Percentiles rank a stretch among this genome's conserved stretches.
Conservation (phyloP, 1,140 invertebrate genomes). For the Caenorhabditis latens region DNA sequence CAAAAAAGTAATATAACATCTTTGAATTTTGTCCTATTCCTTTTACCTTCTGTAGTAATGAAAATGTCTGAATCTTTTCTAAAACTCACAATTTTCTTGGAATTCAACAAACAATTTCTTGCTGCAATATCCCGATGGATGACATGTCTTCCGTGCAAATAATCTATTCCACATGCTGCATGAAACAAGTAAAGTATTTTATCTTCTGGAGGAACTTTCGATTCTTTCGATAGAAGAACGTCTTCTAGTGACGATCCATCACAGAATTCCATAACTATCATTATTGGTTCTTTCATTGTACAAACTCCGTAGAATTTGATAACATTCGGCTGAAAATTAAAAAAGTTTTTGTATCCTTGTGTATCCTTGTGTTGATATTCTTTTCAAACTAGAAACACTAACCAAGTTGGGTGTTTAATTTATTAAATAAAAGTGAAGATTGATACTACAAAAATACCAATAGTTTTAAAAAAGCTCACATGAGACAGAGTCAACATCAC, state of each 20-base stretch:
- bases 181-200: slow-evolving; percentile 33
- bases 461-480: not conserved
- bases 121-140: slow-evolving; percentile 39
- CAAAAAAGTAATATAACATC: too few species aligned
- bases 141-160: slow-evolving; percentile 36
- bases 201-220: not conserved
- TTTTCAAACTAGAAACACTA: too few species aligned
- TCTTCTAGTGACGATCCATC: slow-evolving; percentile 15
- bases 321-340: slow-evolving; percentile 24
- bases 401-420: too few species aligned
- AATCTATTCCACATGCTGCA: slow-evolving; percentile 36
- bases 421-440: too few species aligned
- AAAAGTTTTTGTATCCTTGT: too few species aligned
- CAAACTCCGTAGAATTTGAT: slow-evolving; percentile 47
- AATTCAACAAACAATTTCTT: slow-evolving; percentile 29
- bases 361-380: not conserved
- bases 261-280: slow-evolving; percentile 44
- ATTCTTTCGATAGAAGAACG: slow-evolving; percentile 8
- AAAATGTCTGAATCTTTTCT: too few species aligned
- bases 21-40: too few species aligned
- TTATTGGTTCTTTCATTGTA: slow-evolving; percentile 44
- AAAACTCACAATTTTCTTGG: slow-evolving; percentile 17
- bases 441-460: too few species aligned
- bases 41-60: too few species aligned
- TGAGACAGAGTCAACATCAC: slow-evolving; percentile 39